These are phyloP conservation scores for Lasiurus borealis DNA, from an alignment of 2,113 vertebrate genomes.

Conservation along the genomic window DNA sequence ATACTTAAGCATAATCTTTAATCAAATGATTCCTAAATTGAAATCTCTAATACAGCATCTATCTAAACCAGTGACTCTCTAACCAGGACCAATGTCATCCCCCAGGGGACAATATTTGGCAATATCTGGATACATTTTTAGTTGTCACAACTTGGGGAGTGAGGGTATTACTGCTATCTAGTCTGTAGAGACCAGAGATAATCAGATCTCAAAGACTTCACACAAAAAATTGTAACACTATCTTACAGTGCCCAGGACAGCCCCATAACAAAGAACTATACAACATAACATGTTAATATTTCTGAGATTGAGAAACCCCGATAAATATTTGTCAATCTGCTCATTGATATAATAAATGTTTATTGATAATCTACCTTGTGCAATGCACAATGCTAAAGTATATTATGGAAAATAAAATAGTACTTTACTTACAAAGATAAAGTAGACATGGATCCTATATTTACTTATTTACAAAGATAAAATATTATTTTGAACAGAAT, in stretches of 20 bases:
- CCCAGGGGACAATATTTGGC: background rate
- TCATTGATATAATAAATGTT: background rate
- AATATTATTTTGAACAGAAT: background rate
- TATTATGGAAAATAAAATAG: background rate
- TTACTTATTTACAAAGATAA: background rate
- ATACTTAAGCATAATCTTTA: background rate
- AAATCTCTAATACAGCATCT: background rate
- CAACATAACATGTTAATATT: background rate
- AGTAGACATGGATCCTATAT: background rate
- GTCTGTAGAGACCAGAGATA: background rate
- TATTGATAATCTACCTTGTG: background rate
- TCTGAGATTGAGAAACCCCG: background rate
- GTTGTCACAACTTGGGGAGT: background rate
- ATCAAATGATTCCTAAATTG: background rate
- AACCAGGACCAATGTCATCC: background rate
- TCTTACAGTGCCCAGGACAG: accelerated
- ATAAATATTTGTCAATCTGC: background rate
- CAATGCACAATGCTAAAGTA: background rate
- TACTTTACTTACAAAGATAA: background rate
- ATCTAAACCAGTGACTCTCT: background rate
- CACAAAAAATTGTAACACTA: background rate
- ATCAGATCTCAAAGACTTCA: background rate
- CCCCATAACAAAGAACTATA: background rate
- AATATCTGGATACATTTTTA: background rate
- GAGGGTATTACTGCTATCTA: background rate